phyloP scores from a whole-genome alignment of 2,888 invertebrate species.

The Biston stratarius region DNA sequence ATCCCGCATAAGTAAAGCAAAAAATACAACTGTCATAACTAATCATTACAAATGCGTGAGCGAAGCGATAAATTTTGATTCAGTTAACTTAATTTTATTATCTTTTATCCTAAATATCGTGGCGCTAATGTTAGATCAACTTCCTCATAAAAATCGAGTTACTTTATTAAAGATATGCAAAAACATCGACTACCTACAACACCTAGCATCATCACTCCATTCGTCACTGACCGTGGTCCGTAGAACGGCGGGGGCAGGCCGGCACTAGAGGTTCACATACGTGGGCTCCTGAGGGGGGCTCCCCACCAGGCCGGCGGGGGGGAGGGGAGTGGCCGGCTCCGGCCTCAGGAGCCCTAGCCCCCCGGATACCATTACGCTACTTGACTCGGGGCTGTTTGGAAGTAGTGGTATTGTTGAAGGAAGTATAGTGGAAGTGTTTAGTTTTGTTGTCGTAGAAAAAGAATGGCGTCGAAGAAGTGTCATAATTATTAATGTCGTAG shows the following conservation, averaged over 20 bases:
- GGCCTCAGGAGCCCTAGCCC: conserved; percentile 81
- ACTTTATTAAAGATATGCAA: conserved; percentile 1
- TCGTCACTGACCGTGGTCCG: conserved; percentile 72
- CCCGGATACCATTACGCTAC: conserved; percentile 85
- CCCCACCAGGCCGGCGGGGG: conserved; percentile 76
- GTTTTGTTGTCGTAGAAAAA: too few relatives aligned
- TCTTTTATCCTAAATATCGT: not conserved
- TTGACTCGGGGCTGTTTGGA: conserved; percentile 81
- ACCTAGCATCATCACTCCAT: conserved; percentile 44
- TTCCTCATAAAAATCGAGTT: conserved; percentile 11
- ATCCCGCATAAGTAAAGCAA: too few relatives aligned
- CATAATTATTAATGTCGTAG: not conserved
- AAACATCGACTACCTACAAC: conserved; percentile 28
- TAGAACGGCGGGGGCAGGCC: conserved; percentile 77
- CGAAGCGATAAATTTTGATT: too few relatives aligned
- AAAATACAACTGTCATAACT: too few relatives aligned
- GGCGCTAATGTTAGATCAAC: too few relatives aligned
- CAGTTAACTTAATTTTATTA: too few relatives aligned
- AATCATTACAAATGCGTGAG: too few relatives aligned
- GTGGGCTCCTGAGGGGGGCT: conserved; percentile 95
- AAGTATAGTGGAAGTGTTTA: too few relatives aligned
- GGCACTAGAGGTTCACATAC: conserved; percentile 96
- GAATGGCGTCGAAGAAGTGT: too few relatives aligned
- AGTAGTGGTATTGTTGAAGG: not conserved
- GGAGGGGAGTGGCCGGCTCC: conserved; percentile 84